Base-by-base conservation (phyloP, 1,140 invertebrate genomes). In the Pygmarrhopalites habei region DNA sequence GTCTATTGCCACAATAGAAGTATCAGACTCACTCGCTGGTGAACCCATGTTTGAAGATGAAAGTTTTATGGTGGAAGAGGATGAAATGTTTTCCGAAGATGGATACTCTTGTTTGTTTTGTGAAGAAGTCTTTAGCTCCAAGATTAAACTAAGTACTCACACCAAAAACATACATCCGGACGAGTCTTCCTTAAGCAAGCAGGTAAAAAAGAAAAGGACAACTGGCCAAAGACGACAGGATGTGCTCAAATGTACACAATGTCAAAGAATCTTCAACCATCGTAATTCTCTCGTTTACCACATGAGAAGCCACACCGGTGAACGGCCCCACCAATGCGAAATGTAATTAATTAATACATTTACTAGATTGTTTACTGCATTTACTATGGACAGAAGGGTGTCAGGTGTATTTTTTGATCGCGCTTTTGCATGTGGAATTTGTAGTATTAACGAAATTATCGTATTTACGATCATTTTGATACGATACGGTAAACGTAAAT, bases 271-370 rank as follows among this genome's bases (percentile, higher is more conserved):
- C 26, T 92, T 92, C 73, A 83, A 84, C 62, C 88, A 92, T 68
- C 79, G 86, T 53, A 92, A 91, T 75, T 90, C 89, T 46, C 75
- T 92, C 43, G 81, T 89, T 26, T 92, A 92, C 74, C 90, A 93
- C 71, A 80, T 88, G 77, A 76, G 86, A 62, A 87, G 86, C 56
- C 89, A 92, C 71, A 85, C 82, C 2, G 85, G 86, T 4, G 82
- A 86, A 26, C 57, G 63, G 25, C 87, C 87, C 10, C 86, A 89
- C 72, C 82, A 83, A n/a, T 92, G 89, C 72, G 81, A 85, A 51
- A 81, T 83, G n/a, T 92, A n/a, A n/a, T n/a, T n/a, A n/a, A n/a
- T n/a, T n/a, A n/a, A n/a, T n/a, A n/a, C n/a, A n/a, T n/a, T n/a
- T n/a, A n/a, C n/a, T n/a, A n/a, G n/a, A n/a, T n/a, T n/a, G n/a